Evolutionary conservation across 2,113 vertebrate species (phyloP), one percentile per base, ranked within the genome.

Genomic region (Cyanocitta stelleri): DNA sequence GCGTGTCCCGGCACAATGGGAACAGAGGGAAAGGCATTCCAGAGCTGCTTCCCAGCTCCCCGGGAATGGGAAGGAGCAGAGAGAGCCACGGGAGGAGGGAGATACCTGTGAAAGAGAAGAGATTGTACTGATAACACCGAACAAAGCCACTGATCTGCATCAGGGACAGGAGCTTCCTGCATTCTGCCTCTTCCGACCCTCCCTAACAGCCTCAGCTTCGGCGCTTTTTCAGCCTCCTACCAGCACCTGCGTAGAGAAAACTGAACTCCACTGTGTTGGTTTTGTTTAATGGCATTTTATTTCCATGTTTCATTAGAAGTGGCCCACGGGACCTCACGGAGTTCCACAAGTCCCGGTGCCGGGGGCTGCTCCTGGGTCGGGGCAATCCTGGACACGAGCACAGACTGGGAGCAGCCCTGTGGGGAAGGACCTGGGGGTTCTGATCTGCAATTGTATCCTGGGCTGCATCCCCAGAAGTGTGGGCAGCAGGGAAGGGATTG

Each of bases 381-480:
- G 46, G n/a, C 16, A 10, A 21, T 20, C 19, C 44, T 16, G 5
- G 78, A 3, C 8, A 3, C 0, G 7, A 27, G 54, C 78, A 41
- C 1, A 13, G 29, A 12, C 16, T 21, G 78, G 63, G 52, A 68
- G 78, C 52, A 68, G 35, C 37, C 15, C 55, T 3, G 55, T 13
- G 35, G 43, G 26, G 44, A 15, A 10, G 32, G 55, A n/a, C 4
- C 32, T 22, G 54, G 30, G 43, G 44, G 7, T 7, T 14, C 79
- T 9, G 44, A 29, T 12, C 39, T 35, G 19, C 35, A 15, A 2
- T 2, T 2, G 1, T 7, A 5, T 2, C 78, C 79, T 18, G 64
- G 78, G 64, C 61, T 52, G 48, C 3, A 3, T 6, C 46, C 4
- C 8, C 17, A 16, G 62, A 4, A 30, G 5, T 6, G 27, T 7